Evolutionary conservation across 2,113 vertebrate species (phyloP).

Genomic region (Bos indicus): DNA sequence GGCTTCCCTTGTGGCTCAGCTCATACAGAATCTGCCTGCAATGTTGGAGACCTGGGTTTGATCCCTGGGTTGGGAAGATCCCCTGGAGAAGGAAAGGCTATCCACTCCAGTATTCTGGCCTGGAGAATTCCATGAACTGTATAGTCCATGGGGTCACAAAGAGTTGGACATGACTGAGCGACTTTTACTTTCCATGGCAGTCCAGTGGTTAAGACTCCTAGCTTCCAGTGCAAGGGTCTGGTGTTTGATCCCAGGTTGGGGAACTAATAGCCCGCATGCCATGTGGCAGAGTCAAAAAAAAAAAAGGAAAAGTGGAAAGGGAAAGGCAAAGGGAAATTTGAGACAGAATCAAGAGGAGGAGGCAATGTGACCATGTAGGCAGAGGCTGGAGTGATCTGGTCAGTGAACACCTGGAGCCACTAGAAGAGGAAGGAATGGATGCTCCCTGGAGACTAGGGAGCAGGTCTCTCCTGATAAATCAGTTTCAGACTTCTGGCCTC

Average conservation of each 20-base stretch:
- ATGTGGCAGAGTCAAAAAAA: not conserved
- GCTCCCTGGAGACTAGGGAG: not conserved
- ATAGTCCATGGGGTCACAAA: not conserved
- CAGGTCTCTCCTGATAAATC: accelerated
- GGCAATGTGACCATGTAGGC: not conserved
- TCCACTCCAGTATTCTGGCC: not conserved
- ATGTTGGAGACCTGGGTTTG: not conserved
- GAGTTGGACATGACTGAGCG: not conserved
- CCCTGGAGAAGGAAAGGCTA: not conserved
- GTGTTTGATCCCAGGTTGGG: not conserved
- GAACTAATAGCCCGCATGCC: not conserved
- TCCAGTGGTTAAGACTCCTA: not conserved
- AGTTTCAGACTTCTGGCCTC: not conserved
- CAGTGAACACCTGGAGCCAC: not conserved
- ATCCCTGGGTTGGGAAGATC: not conserved
- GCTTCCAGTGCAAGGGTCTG: not conserved
- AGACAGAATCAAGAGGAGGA: not conserved
- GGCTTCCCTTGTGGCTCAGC: not conserved
- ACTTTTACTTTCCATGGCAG: not conserved
- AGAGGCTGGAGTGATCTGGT: not conserved
- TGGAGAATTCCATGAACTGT: not conserved
- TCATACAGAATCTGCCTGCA: not conserved
- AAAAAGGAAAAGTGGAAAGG: too few relatives aligned
- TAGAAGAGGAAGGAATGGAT: not conserved
- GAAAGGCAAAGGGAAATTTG: not conserved